These are phyloP conservation scores for Hormaphis cornu DNA, from an alignment of 1,140 invertebrate genomes.

Conservation along the genomic window DNA sequence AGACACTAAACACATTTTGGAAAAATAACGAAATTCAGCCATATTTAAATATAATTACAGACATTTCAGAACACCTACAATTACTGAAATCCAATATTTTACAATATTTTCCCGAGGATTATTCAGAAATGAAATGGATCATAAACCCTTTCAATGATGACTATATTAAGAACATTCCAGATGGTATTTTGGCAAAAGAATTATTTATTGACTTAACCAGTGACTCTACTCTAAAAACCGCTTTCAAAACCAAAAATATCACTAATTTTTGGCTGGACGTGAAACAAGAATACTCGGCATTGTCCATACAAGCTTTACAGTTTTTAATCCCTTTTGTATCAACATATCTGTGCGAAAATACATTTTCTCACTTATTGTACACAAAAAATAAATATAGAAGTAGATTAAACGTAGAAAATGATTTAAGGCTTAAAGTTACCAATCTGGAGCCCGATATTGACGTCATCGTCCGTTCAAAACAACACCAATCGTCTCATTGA, in stretches of 20 bases:
- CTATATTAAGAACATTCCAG: conserved; percentile 7
- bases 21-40: background rate
- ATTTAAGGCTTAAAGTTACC: too few species aligned
- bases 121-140: background rate
- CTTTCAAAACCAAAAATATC: background rate
- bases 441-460: too few species aligned
- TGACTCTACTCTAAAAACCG: background rate
- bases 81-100: background rate
- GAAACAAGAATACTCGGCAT: background rate
- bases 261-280: background rate
- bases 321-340: conserved; percentile 8
- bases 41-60: background rate
- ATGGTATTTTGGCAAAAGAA: background rate
- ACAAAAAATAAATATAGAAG: background rate
- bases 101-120: background rate
- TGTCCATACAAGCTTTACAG: conserved; percentile 2
- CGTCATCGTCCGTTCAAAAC: too few species aligned
- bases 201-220: background rate
- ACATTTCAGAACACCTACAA: background rate
- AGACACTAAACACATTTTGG: background rate
- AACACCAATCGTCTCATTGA: too few species aligned
- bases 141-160: background rate
- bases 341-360: conserved; percentile 16
- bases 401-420: too few species aligned
- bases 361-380: background rate